Base-by-base conservation (phyloP, 2,113 vertebrate genomes). In the Rhea pennata region DNA sequence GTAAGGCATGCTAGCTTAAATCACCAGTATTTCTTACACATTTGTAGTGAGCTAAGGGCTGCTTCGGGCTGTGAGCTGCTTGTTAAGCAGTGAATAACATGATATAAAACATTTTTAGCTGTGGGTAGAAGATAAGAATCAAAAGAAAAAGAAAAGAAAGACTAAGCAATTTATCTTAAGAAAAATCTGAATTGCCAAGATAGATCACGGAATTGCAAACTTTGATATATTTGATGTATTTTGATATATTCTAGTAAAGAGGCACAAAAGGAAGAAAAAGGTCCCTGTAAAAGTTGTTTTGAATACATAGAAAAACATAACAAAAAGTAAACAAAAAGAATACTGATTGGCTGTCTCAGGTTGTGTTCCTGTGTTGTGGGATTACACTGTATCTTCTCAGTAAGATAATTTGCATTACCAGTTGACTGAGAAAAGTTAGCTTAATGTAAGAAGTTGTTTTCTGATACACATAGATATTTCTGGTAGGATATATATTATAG, bases 381-480 rank as follows among this genome's bases (percentile, higher is more conserved):
- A 39, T 48, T 93, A 50, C 29, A 6, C 19, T 69, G 6, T 53
- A 10, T 75, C 65, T 74, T 56, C 65, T 84, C 87, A 71, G 80
- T 84, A 90, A 15, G 8, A 2, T 54, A 21, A 19, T 72, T 72
- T 48, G 51, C 36, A 4, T 66, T 82, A 46, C 4, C 22, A 62
- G 0, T 31, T 46, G 39, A 74, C 15, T 61, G 58, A 65, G 7
- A 73, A 22, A 58, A 42, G 4, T 64, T 29, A 21, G 11, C 7
- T 69, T 56, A 16, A 10, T 86, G n/a, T 33, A 53, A 39, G 53
- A 89, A 65, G 15, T 39, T 58, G 53, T 51, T 48, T 87, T 58
- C 36, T 58, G 59, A n/a, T 86, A 40, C 44, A 31, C 0, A 0
- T 73, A 66, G 36, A 29, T 36, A 36, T 36, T 36, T 36, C 36